A percentile compares a stretch with the other conserved stretches of the same genome.
Conservation (phyloP, 1,140 invertebrate species). For the Eciton burchellii region DNA sequence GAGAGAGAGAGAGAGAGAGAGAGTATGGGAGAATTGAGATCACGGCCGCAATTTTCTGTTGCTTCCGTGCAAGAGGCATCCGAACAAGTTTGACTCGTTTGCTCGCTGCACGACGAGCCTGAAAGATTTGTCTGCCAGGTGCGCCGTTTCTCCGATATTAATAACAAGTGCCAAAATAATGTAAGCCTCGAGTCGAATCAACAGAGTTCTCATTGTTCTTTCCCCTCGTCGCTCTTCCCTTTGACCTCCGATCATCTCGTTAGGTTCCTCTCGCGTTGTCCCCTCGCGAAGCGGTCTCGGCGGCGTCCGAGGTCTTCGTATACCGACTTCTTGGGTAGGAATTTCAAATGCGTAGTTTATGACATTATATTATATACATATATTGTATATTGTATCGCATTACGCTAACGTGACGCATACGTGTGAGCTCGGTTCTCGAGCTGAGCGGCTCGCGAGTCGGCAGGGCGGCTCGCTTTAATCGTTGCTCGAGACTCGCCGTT, state of each 20-base stretch:
- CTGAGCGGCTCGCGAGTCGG: conserved; percentile 55
- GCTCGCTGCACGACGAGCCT: background rate
- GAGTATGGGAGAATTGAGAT: too few relatives aligned
- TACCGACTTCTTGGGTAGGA: conserved; percentile 50
- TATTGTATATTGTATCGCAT: conserved; percentile 70
- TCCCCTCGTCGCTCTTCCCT: background rate
- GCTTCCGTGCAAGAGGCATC: background rate
- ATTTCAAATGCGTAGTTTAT: conserved; percentile 68
- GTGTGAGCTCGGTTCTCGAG: conserved; percentile 64
- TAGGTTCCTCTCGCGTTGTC: background rate
- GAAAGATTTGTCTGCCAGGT: background rate
- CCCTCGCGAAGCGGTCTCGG: background rate
- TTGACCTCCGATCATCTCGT: background rate
- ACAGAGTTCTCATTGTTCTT: background rate
- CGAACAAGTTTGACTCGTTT: background rate
- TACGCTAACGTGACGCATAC: conserved; percentile 71
- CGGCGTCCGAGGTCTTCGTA: background rate
- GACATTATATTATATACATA: conserved; percentile 68
- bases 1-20: too few relatives aligned
- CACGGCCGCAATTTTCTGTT: too few relatives aligned
- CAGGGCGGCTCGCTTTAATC: background rate
- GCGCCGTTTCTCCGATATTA: conserved; percentile 1
- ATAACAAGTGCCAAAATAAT: conserved; percentile 51
- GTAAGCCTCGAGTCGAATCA: conserved; percentile 8
- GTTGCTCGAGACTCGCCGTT: background rate